phyloP scores from a whole-genome alignment of 2,888 invertebrate species.

The Spicauda simplicius region DNA sequence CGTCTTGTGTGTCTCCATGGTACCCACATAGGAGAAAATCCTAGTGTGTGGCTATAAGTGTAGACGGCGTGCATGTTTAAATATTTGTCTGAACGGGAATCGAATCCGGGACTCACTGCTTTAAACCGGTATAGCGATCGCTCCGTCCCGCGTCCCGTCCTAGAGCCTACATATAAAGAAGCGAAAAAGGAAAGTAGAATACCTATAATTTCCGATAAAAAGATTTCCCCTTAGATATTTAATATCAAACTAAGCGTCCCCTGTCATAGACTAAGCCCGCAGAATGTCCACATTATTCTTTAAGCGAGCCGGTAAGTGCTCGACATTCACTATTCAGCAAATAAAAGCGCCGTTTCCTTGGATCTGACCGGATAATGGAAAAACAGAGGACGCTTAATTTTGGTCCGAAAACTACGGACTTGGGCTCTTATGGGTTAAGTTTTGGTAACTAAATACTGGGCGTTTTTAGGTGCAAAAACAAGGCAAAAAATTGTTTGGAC shows the following conservation, averaged over 20 bases:
- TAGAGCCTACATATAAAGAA: neutral
- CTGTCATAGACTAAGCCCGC: slow-evolving; percentile 17
- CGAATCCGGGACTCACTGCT: too few relatives aligned
- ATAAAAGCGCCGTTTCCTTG: slow-evolving; percentile 73
- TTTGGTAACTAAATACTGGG: neutral
- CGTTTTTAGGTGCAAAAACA: too few relatives aligned
- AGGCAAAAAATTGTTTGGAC: too few relatives aligned
- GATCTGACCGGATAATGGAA: slow-evolving; percentile 78
- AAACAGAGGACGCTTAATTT: slow-evolving; percentile 61
- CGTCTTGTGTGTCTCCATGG: too few relatives aligned
- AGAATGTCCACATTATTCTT: slow-evolving; percentile 78
- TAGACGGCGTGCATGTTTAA: too few relatives aligned
- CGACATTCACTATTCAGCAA: slow-evolving; percentile 79
- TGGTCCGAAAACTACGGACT: slow-evolving; percentile 48
- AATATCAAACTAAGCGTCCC: slow-evolving; percentile 12
- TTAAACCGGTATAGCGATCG: too few relatives aligned
- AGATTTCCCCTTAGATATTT: neutral
- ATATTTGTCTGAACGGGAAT: too few relatives aligned
- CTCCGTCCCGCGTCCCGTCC: too few relatives aligned
- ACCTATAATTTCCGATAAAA: neutral
- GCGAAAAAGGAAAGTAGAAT: neutral
- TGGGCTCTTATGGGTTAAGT: slow-evolving; percentile 3
- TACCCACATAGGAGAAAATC: too few relatives aligned
- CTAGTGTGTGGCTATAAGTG: too few relatives aligned
- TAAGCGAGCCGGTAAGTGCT: slow-evolving; percentile 69